Percentiles rank a stretch among this genome's conserved stretches.
Evolutionary conservation across 1,140 invertebrate genomes (phyloP).

Genomic region (Rhynchophorus ferrugineus): DNA sequence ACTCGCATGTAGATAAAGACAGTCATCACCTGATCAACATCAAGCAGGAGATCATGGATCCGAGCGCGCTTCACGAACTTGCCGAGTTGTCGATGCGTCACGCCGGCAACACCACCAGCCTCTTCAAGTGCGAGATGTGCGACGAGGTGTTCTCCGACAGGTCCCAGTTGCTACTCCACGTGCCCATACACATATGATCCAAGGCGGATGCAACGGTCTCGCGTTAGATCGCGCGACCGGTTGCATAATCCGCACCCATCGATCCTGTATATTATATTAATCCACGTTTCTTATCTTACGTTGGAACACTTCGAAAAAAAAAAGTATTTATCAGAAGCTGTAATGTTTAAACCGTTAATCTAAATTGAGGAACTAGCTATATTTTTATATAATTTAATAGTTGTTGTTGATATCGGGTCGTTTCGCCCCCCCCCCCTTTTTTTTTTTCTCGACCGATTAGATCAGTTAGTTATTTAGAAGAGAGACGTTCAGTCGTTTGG

Average conservation of each 20-base stretch:
- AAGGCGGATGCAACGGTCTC: no score
- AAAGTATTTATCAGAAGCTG: constrained; percentile 6
- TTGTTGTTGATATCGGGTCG: constrained; percentile 1
- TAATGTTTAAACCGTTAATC: neutral
- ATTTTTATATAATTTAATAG: neutral
- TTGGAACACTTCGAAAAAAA: no score
- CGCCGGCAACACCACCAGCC: constrained; percentile 30
- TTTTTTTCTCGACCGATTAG: constrained; percentile 5
- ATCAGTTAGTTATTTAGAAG: no score
- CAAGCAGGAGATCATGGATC: constrained; percentile 45
- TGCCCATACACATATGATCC: constrained; percentile 72
- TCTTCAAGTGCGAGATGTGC: constrained; percentile 71
- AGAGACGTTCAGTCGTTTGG: no score
- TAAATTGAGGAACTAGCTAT: constrained; percentile 1
- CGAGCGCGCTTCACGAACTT: constrained; percentile 46
- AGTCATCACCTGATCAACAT: constrained; percentile 15
- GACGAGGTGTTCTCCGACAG: constrained; percentile 63
- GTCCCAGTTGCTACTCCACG: constrained; percentile 64
- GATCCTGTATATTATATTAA: no score
- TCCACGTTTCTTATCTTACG: no score
- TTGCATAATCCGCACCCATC: no score
- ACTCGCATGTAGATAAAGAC: neutral
- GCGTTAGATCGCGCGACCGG: no score
- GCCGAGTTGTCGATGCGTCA: constrained; percentile 41
- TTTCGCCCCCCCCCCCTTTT: constrained; percentile 5